Evolutionary conservation across 2,113 vertebrate genomes (phyloP).

Genomic region (Strix uralensis): DNA sequence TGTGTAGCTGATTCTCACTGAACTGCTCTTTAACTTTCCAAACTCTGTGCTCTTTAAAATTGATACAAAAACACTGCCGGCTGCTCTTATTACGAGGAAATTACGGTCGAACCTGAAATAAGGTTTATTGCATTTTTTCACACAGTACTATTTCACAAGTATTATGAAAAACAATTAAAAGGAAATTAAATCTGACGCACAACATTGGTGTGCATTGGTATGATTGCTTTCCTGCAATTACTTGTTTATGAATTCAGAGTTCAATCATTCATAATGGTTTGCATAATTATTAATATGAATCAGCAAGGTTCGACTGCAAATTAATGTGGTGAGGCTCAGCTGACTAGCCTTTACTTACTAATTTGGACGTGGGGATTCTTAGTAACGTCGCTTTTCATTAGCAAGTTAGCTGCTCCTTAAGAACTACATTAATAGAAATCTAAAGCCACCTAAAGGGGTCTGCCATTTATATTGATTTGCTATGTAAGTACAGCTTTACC

Average conservation of each 20-base stretch:
- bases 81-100: not conserved
- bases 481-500: conserved; percentile 43
- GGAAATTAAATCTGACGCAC: conserved; percentile 4
- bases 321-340: not conserved
- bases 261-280: not conserved
- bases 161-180: not conserved
- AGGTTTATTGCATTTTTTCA: not conserved
- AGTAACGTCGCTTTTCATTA: conserved; percentile 7
- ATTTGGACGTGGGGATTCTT: conserved; percentile 28
- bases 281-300: conserved; percentile 12
- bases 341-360: not conserved
- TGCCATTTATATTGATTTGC: conserved; percentile 61
- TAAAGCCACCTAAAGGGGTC: conserved; percentile 20
- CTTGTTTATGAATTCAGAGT: not conserved
- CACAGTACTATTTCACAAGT: not conserved
- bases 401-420: conserved; percentile 35
- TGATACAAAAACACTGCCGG: not conserved
- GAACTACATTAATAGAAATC: conserved; percentile 27
- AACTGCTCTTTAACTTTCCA: not conserved
- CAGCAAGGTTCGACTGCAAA: not conserved
- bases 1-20: not conserved
- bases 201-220: not conserved
- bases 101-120: not conserved
- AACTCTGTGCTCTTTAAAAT: not conserved
- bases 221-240: not conserved